phyloP scores from a whole-genome alignment of 1,140 invertebrate species.

The Aphis gossypii region DNA sequence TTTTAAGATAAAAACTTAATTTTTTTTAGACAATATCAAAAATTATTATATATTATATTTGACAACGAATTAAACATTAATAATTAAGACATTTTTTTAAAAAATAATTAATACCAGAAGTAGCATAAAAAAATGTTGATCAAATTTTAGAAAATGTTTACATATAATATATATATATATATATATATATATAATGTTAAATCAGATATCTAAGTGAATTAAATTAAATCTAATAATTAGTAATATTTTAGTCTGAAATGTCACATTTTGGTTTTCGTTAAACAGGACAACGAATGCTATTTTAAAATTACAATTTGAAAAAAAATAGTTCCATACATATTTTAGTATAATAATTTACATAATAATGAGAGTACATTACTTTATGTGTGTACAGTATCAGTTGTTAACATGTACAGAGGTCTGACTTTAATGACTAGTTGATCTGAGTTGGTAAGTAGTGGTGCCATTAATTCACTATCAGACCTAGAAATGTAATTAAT shows the following conservation, averaged over 20 bases:
- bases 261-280: constrained; percentile 37
- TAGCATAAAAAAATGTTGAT: background rate
- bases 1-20: background rate
- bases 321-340: constrained; percentile 3
- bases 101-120: background rate
- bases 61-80: background rate
- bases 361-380: constrained; percentile 28
- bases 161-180: background rate
- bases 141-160: background rate
- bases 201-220: constrained; percentile 1
- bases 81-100: background rate
- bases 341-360: constrained; percentile 39
- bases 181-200: background rate
- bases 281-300: background rate
- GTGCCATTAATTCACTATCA: constrained; percentile 45
- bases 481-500: constrained; percentile 12
- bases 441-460: constrained; percentile 53
- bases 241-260: constrained; percentile 43
- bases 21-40: no score
- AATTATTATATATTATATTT: constrained; percentile 19
- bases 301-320: constrained; percentile 30
- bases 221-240: background rate
- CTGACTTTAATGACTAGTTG: constrained; percentile 55
- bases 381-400: constrained; percentile 1
- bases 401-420: constrained; percentile 52